phyloP scores from a whole-genome alignment of 2,797 vertebrate genomes.

The Alcedo quadribrachys region DNA sequence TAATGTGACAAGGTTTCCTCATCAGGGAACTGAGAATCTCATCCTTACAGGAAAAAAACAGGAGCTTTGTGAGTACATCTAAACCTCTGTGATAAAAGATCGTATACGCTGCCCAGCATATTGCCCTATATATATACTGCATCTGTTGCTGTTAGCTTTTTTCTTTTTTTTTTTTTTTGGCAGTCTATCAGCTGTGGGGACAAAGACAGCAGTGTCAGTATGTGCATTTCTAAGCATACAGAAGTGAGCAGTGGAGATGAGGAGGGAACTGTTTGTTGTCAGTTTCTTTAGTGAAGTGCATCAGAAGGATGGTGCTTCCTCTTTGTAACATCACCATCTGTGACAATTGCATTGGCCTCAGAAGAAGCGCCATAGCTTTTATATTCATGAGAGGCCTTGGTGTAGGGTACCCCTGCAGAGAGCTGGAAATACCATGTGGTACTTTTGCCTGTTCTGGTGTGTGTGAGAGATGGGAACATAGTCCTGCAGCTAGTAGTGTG shows the following conservation, averaged over 20 bases:
- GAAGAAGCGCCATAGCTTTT: background rate
- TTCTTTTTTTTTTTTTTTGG: background rate
- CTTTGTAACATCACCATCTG: background rate
- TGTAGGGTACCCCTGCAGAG: background rate
- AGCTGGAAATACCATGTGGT: background rate
- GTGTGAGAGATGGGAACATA: background rate
- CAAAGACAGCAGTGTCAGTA: background rate
- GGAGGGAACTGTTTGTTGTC: background rate
- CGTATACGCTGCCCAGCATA: background rate
- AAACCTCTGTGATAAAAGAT: background rate
- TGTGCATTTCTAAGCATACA: background rate
- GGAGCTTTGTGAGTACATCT: background rate
- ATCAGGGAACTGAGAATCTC: conserved; percentile 1
- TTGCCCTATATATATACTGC: background rate
- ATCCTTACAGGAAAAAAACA: background rate
- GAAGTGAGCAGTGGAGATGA: background rate
- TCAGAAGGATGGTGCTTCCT: conserved; percentile 8
- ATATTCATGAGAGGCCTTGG: background rate
- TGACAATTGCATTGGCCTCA: background rate
- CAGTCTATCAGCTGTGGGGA: background rate
- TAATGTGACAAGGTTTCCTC: conserved; percentile 47
- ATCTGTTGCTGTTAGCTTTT: background rate
- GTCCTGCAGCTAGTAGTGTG: background rate
- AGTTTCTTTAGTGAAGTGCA: background rate
- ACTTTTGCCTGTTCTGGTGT: background rate